Base-by-base conservation (phyloP, 2,888 invertebrate genomes). In the Drosophila parthenogenetica region DNA sequence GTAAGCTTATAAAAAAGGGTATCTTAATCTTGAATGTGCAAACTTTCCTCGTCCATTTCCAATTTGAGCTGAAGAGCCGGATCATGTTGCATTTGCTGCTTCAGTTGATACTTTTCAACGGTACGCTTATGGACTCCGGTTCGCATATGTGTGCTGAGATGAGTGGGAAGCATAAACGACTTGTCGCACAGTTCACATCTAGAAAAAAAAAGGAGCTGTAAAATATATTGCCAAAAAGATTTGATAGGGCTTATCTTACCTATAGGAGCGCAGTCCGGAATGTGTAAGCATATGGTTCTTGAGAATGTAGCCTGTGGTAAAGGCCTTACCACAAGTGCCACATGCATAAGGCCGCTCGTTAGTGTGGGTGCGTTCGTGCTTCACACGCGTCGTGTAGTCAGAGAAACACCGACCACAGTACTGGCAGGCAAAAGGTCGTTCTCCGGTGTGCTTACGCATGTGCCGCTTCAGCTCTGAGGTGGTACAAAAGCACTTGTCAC, bases 331-430 rank as follows among this genome's bases (percentile, higher is more conserved):
- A 42, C 89, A 89, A 5, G 85, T 81, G 32, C 69, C 63, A 14
- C 89, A 89, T 5, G 66, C 81, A 29, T 90, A 89, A 8, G 89
- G 89, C 2, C 90, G 78, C 39, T 90, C 90, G 43, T 89, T 90
- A 11, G 90, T 90, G 46, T 90, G 90, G 16, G 90, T 90, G 8
- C 89, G 77, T 35, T 85, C 85, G 14, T 85, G 85, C 51, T 89
- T 89, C 0, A 83, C 83, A 0, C 89, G 70, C 8, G 83, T 83
- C 29, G 87, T 83, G 14, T 83, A 83, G 51, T 83, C 83, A 25
- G 89, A 81, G 48, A 85, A 85, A 43, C 89, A 81, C 5, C 85
- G 85, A 8, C 85, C 87, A 48, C 85, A 85, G 58, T 79, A 89
- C n/a, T 81, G 87, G 16, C 85, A 85, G 10, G 85, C 87, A 39